A percentile compares a stretch with the other conserved stretches of the same genome.
Conservation (phyloP, 2,113 vertebrate species). For the Grammomys dolichurus region DNA sequence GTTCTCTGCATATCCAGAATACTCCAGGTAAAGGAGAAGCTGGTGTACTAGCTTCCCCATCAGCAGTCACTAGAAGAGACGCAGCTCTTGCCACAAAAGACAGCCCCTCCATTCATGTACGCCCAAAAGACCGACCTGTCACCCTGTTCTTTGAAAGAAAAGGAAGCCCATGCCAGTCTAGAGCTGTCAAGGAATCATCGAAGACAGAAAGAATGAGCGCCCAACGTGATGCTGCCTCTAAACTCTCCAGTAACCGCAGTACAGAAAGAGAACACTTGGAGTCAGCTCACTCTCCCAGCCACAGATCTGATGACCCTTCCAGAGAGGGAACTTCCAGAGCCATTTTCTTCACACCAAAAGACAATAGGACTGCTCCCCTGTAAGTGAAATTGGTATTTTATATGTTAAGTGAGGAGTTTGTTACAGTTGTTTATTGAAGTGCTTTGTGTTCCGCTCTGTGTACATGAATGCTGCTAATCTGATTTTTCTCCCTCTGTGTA, state of each 20-base stretch:
- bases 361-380: conserved; percentile 88
- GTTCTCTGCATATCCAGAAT: conserved; percentile 80
- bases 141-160: conserved; percentile 85
- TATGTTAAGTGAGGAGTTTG: conserved; percentile 46
- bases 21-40: conserved; percentile 86
- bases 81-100: conserved; percentile 81
- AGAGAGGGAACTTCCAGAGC: conserved; percentile 83
- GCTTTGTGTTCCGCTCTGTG: not conserved
- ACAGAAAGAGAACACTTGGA: conserved; percentile 82
- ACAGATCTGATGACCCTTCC: conserved; percentile 81
- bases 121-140: conserved; percentile 84
- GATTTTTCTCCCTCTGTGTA: not conserved
- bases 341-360: conserved; percentile 94
- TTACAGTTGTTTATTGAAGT: conserved; percentile 53
- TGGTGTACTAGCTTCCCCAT: conserved; percentile 37
- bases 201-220: conserved; percentile 86
- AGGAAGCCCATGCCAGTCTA: conserved; percentile 70
- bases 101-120: conserved; percentile 75
- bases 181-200: conserved; percentile 75
- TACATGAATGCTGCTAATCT: conserved; percentile 16
- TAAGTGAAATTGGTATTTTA: conserved; percentile 87
- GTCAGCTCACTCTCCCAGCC: conserved; percentile 81
- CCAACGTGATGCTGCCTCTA: conserved; percentile 88
- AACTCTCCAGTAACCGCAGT: conserved; percentile 75
- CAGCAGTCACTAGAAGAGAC: conserved; percentile 74